Conservation (phyloP, 2,888 invertebrate genomes). For the Sialis lutaria region DNA sequence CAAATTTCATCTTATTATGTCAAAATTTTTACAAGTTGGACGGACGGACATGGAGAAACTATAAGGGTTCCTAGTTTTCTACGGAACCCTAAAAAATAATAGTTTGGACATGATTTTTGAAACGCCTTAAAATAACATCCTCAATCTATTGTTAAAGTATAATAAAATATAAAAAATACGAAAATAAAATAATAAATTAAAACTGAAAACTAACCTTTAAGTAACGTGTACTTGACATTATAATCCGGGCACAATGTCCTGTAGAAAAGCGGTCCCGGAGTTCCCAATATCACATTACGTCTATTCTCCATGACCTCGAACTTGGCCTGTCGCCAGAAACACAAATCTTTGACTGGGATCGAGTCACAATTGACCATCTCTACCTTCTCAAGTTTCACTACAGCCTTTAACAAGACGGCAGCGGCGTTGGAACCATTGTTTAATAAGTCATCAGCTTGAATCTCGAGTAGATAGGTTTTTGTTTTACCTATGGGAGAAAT, state of each 20-base stretch:
- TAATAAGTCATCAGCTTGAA: not conserved
- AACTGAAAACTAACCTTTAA: slow-evolving; percentile 21
- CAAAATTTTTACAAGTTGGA: no score
- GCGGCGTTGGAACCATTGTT: not conserved
- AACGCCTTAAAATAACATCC: no score
- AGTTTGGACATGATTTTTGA: no score
- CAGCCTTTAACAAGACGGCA: not conserved
- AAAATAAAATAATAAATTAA: not conserved
- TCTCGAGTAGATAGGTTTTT: not conserved
- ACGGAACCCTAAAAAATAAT: no score
- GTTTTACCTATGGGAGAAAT: not conserved
- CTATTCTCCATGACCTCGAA: slow-evolving; percentile 18
- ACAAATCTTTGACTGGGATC: slow-evolving; percentile 16
- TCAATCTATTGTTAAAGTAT: no score
- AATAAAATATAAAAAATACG: no score
- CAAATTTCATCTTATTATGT: no score
- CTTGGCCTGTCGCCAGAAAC: slow-evolving; percentile 20
- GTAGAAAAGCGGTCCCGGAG: slow-evolving; percentile 18
- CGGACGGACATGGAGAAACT: no score
- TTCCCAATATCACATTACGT: slow-evolving; percentile 15
- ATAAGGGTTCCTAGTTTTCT: no score
- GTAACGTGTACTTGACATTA: slow-evolving; percentile 28
- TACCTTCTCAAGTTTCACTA: not conserved
- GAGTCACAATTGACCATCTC: not conserved
- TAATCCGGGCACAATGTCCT: slow-evolving; percentile 29